phyloP scores from a whole-genome alignment of 1,140 invertebrate species.

The Sinonovacula constricta region DNA sequence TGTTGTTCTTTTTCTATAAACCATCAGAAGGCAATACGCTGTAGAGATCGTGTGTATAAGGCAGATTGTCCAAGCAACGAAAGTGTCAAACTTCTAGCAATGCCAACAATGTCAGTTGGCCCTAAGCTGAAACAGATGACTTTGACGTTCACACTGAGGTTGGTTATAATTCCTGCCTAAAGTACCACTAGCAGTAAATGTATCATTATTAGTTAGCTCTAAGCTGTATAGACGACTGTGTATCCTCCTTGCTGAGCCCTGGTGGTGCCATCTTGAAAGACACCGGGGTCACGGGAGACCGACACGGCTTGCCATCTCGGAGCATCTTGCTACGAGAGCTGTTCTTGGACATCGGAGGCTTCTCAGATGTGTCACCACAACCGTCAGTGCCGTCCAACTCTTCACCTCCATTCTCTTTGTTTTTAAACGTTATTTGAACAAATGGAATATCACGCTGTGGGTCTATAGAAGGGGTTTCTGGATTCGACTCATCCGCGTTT shows the following conservation, averaged over 20 bases:
- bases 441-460: constrained; percentile 30
- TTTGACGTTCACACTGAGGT: no score
- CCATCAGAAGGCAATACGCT: no score
- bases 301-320: neutral
- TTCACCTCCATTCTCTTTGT: neutral
- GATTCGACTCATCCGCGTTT: neutral
- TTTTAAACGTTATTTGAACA: constrained; percentile 46
- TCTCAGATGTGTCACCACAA: neutral
- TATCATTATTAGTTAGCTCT: no score
- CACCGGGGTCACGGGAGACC: constrained; percentile 20
- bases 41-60: no score
- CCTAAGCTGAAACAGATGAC: no score
- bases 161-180: no score
- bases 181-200: no score
- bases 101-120: no score
- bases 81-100: no score
- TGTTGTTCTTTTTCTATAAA: no score
- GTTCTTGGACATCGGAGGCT: neutral
- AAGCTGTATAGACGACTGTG: neutral
- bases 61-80: no score
- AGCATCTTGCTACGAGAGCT: neutral
- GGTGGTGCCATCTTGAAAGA: constrained; percentile 49
- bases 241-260: constrained; percentile 36
- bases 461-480: neutral
- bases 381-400: neutral